A percentile compares a stretch with the other conserved stretches of the same genome.
phyloP scores from a whole-genome alignment of 2,113 vertebrate species.

The Podarcis raffonei region DNA sequence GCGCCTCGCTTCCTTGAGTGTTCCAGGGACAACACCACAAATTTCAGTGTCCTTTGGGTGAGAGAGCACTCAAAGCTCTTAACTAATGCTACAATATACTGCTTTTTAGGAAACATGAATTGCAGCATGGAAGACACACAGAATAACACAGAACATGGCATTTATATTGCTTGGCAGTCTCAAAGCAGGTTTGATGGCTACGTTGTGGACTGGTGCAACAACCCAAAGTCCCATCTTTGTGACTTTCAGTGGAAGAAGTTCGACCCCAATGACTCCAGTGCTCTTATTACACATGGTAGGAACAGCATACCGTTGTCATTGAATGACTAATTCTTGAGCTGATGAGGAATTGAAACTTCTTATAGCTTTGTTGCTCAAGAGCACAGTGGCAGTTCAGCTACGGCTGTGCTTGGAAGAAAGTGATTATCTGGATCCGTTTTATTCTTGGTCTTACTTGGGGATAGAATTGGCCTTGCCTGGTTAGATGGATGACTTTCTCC shows the following conservation, averaged over 20 bases:
- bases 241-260: constrained; percentile 74
- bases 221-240: constrained; percentile 38
- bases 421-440: no score
- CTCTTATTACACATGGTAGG: constrained; percentile 74
- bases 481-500: no score
- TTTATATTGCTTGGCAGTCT: constrained; percentile 72
- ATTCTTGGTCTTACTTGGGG: no score
- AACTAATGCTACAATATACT: background rate
- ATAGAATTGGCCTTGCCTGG: no score
- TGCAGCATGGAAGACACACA: constrained; percentile 45
- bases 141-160: constrained; percentile 51
- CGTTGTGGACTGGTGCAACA: constrained; percentile 77
- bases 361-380: background rate
- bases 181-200: constrained; percentile 49
- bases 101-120: constrained; percentile 21
- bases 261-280: constrained; percentile 55
- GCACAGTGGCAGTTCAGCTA: no score
- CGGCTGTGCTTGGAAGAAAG: no score
- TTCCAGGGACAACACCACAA: background rate
- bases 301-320: background rate
- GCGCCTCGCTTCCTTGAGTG: background rate
- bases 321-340: background rate
- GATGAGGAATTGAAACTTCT: background rate
- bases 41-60: background rate
- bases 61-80: background rate